phyloP scores from a whole-genome alignment of 2,113 vertebrate species.

The Labeo catla region DNA sequence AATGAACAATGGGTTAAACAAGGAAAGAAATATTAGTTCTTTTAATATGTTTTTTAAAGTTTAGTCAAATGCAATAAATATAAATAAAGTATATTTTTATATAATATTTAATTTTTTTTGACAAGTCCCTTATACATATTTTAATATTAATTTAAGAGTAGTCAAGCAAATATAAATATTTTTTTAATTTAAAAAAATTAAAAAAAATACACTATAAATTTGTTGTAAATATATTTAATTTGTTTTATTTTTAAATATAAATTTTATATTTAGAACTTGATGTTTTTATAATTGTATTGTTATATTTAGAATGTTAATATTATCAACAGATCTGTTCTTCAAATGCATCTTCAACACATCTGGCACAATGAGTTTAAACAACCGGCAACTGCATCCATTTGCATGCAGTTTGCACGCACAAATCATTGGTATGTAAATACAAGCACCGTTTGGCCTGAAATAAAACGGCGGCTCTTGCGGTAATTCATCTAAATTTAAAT shows the following conservation, averaged over 20 bases:
- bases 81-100: too few relatives aligned
- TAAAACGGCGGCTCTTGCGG: constrained; percentile 24
- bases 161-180: neutral
- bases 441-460: constrained; percentile 8
- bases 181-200: too few relatives aligned
- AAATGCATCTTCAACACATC: neutral
- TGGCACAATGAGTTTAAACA: neutral
- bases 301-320: neutral
- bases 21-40: too few relatives aligned
- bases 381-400: neutral
- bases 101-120: too few relatives aligned
- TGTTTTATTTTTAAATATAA: too few relatives aligned
- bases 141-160: too few relatives aligned
- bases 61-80: too few relatives aligned
- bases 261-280: neutral
- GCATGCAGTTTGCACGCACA: constrained; percentile 8
- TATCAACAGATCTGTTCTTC: neutral
- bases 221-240: too few relatives aligned
- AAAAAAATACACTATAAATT: too few relatives aligned
- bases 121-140: too few relatives aligned
- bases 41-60: too few relatives aligned
- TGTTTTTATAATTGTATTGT: neutral
- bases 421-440: constrained; percentile 42
- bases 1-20: too few relatives aligned
- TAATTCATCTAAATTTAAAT: constrained; percentile 38